Conservation (phyloP, 1,140 invertebrate genomes). For the Muscidifurax raptorellus region DNA sequence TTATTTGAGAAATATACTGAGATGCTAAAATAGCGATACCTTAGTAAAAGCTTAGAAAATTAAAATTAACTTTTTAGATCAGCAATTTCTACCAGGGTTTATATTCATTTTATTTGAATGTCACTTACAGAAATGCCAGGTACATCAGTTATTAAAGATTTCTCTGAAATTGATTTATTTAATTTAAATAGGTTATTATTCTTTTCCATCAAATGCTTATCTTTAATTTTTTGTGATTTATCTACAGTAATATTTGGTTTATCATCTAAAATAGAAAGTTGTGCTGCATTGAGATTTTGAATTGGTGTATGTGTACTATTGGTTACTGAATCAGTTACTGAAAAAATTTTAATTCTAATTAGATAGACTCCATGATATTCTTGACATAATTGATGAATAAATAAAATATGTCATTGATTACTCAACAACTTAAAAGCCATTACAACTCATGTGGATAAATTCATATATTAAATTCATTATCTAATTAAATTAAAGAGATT, state of each 20-base stretch:
- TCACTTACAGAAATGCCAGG: conserved; percentile 4
- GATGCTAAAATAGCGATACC: no score
- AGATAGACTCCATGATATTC: not conserved
- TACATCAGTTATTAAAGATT: not conserved
- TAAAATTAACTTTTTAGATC: not conserved
- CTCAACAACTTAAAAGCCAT: no score
- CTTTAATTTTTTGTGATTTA: conserved; percentile 74
- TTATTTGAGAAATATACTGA: no score
- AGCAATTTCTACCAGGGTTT: no score
- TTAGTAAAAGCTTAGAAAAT: no score
- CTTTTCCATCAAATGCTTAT: conserved; percentile 31
- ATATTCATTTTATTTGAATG: not conserved
- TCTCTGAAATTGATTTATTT: not conserved
- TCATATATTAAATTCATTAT: no score
- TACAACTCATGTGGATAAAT: not conserved
- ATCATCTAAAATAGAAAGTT: conserved; percentile 79
- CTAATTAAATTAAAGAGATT: no score
- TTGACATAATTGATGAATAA: not conserved
- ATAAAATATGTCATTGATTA: not conserved
- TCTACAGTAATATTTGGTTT: conserved; percentile 77
- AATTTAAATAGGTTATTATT: not conserved
- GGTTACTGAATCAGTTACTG: conserved; percentile 79
- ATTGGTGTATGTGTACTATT: conserved; percentile 80
- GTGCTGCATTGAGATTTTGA: conserved; percentile 78
- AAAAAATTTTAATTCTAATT: conserved; percentile 50